Evolutionary conservation across 2,888 invertebrate genomes (phyloP), one percentile per base, ranked within the genome.

Genomic region (Parnassius smintheus): DNA sequence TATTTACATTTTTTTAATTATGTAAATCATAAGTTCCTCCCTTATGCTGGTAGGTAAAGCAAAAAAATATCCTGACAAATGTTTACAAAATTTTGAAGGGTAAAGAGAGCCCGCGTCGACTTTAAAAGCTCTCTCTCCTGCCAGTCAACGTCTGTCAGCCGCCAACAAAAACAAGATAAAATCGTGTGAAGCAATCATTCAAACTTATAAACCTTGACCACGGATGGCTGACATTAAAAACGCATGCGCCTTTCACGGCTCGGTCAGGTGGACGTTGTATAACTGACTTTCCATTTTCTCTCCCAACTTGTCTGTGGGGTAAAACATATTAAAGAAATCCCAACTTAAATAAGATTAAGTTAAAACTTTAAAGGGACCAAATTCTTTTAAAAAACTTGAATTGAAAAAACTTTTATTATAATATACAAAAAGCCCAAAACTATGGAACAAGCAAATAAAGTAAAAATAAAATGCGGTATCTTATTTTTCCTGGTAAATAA

Each of bases 271-370:
- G 77, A 69, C 79, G 86, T 91, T 91, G 88, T 88, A 90, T 90
- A 90, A 89, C 88, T 78, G 72, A 89, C 90, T 91, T 91, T 91
- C 91, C 89, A 87, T 89, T 91, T 87, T 87, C 86, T 86, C 68
- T 55, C 55, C 49, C 49, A 50, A 63, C 62, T 58, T 55, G 56
- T 56, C 58, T 56, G 48, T 56, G 59, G 25, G 25, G 52, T 13
- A 9, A 2, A 49, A 49, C 12, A 13, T 49, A 13, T 49, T 49
- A 13, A n/a, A 49, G 11, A n/a, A n/a, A 2, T 49, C 9, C 13
- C 49, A 13, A 49, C 13, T 49, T 7, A n/a, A 49, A 46, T n/a
- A 49, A 13, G 9, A 9, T 13, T 52, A 51, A 56, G 12, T 41
- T 59, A 50, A 44, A 55, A 45, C 52, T 45, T 42, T 61, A 58